Conservation (phyloP, 2,113 vertebrate genomes). For the Mirounga angustirostris region DNA sequence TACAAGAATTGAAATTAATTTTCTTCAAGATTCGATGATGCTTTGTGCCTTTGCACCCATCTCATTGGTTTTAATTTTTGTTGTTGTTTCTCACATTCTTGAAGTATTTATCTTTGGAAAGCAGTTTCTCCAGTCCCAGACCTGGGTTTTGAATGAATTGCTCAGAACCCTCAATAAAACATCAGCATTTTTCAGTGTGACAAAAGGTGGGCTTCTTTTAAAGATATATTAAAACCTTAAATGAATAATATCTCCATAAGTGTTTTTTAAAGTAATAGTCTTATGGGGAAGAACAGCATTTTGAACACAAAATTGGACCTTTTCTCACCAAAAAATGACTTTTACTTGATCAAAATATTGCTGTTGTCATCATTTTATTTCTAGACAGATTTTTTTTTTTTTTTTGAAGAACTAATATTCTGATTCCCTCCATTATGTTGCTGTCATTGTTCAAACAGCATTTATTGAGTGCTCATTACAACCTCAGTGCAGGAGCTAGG, state of each 20-base stretch:
- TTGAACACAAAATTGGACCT: neutral
- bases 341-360: constrained; percentile 23
- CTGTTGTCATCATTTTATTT: constrained; percentile 11
- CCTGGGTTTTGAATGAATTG: constrained; percentile 1
- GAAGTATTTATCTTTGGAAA: constrained; percentile 61
- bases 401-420: neutral
- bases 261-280: too few relatives aligned
- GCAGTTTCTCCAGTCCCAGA: neutral
- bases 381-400: neutral
- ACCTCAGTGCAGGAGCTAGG: neutral
- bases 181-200: neutral
- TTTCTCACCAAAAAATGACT: constrained; percentile 19
- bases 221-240: constrained; percentile 38
- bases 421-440: neutral
- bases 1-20: constrained; percentile 32
- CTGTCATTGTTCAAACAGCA: neutral
- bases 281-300: neutral
- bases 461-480: neutral
- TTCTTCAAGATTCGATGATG: neutral
- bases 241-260: neutral
- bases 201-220: constrained; percentile 37
- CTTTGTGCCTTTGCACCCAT: neutral
- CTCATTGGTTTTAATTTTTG: constrained; percentile 10
- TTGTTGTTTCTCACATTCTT: constrained; percentile 42
- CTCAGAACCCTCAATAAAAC: neutral